These are phyloP conservation scores for Polypedilum pembai DNA, from an alignment of 1,140 invertebrate species.

Conservation along the genomic window DNA sequence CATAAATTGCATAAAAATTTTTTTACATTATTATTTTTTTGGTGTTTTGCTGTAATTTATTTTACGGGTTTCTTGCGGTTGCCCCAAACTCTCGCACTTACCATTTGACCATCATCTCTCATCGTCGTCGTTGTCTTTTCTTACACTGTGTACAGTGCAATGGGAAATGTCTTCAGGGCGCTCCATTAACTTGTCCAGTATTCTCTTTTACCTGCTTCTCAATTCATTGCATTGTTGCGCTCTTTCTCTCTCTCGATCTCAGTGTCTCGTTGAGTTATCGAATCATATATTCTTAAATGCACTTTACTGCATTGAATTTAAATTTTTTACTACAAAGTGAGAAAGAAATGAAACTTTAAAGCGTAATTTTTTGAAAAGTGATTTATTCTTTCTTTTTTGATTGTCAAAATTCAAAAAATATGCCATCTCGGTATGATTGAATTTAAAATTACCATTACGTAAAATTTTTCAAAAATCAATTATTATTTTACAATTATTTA, in stretches of 20 bases:
- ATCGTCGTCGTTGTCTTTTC: background rate
- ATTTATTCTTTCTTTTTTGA: too few species aligned
- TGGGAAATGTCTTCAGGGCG: conserved; percentile 24
- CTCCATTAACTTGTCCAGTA: conserved; percentile 26
- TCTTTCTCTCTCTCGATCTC: too few species aligned
- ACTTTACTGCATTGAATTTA: conserved; percentile 2
- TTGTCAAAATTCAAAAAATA: too few species aligned
- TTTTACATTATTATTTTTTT: background rate
- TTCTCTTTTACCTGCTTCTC: background rate
- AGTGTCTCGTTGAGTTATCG: conserved; percentile 26
- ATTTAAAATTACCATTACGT: too few species aligned
- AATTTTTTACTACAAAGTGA: background rate
- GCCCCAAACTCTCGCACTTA: conserved; percentile 2
- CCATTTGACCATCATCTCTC: background rate
- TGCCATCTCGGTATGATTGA: too few species aligned
- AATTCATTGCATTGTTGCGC: background rate
- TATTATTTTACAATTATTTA: too few species aligned
- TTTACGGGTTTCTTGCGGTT: conserved; percentile 1
- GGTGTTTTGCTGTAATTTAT: conserved; percentile 26
- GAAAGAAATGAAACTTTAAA: too few species aligned
- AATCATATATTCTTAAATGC: conserved; percentile 20
- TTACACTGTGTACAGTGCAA: background rate
- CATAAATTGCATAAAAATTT: conserved; percentile 6
- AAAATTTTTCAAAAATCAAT: too few species aligned
- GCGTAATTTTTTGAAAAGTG: too few species aligned